Percentiles rank a stretch among this genome's conserved stretches.
Conservation (phyloP, 2,113 vertebrate genomes). For the Psilopogon haemacephalus region DNA sequence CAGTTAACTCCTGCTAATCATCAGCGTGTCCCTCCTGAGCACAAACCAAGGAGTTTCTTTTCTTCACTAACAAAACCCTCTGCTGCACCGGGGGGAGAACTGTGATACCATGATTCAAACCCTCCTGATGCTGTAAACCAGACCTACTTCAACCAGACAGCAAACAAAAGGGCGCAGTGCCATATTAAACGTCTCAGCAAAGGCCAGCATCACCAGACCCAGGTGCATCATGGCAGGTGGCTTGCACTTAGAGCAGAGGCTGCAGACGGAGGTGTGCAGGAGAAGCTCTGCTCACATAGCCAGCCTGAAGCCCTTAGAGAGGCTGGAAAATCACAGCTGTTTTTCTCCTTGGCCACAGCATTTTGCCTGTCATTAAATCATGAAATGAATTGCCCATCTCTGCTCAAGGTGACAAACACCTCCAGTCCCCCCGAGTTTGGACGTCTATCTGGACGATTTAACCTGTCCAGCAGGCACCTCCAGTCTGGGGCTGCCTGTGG, state of each 20-base stretch:
- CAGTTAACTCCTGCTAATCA: slow-evolving; percentile 33
- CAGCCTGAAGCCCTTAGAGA: neutral
- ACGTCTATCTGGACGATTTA: neutral
- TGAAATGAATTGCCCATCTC: neutral
- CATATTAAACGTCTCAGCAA: neutral
- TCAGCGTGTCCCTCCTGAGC: neutral
- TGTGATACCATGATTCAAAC: neutral
- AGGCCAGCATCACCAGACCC: neutral
- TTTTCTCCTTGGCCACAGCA: neutral
- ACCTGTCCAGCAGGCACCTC: accelerated
- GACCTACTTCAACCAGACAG: neutral
- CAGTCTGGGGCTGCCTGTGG: accelerated
- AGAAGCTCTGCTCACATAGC: neutral
- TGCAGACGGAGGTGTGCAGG: neutral
- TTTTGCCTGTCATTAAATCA: neutral
- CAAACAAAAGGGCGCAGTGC: neutral
- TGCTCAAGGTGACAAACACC: neutral
- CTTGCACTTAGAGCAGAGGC: neutral
- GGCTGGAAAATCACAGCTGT: accelerated
- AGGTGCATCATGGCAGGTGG: too few relatives aligned
- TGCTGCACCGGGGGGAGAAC: neutral
- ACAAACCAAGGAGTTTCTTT: slow-evolving; percentile 19
- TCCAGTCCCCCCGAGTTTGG: accelerated
- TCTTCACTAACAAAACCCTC: slow-evolving; percentile 21
- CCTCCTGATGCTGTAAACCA: neutral